phyloP scores from a whole-genome alignment of 2,888 invertebrate species.

The Philopedon plagiatum region DNA sequence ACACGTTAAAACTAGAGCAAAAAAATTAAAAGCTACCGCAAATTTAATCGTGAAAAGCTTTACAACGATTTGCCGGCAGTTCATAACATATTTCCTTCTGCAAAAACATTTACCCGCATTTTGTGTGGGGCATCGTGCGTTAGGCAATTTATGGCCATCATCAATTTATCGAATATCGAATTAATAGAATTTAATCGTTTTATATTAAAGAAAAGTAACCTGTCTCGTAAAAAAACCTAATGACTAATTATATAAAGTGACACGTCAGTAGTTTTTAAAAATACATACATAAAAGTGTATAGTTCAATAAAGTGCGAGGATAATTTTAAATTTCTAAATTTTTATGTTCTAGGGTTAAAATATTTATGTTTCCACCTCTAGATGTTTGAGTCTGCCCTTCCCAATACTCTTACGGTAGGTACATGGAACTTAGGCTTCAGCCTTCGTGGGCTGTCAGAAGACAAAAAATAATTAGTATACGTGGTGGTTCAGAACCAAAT shows the following conservation, averaged over 20 bases:
- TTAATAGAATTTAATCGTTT: constrained; percentile 6
- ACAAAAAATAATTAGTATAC: too few species aligned
- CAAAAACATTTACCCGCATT: constrained; percentile 6
- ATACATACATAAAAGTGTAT: neutral
- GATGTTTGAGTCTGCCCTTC: too few species aligned
- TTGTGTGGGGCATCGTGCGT: neutral
- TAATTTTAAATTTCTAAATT: too few species aligned
- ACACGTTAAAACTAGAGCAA: neutral
- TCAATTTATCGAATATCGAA: constrained; percentile 1
- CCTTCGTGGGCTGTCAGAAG: too few species aligned
- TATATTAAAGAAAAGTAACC: constrained; percentile 5
- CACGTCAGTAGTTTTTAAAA: neutral
- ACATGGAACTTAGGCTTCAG: too few species aligned
- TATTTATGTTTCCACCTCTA: too few species aligned
- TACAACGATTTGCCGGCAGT: neutral
- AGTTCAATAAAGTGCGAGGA: too few species aligned
- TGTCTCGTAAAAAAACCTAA: constrained; percentile 7
- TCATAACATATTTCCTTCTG: neutral
- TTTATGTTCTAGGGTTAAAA: too few species aligned
- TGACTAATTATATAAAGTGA: neutral
- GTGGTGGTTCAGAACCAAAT: too few species aligned
- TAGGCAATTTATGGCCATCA: neutral
- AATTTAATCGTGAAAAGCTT: neutral
- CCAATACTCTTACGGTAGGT: too few species aligned
- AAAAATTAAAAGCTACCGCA: neutral